Base-by-base conservation (phyloP, 2,888 invertebrate species). In the Nymphalis urticae region DNA sequence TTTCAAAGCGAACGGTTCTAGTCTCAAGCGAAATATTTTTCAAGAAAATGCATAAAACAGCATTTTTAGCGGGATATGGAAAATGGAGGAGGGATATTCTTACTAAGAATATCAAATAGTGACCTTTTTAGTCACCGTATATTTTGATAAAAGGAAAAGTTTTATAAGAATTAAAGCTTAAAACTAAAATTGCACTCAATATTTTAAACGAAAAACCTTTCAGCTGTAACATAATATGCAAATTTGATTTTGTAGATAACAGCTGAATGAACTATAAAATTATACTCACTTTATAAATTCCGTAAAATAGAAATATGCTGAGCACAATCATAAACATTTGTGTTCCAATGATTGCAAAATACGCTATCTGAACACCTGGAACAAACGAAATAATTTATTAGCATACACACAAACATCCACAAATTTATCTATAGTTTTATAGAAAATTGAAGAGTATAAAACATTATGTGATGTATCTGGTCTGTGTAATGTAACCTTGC, bases 341-440 rank as follows among this genome's bases (percentile, higher is more conserved):
- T 61, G 96, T 96, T 82, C 95, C 96, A 86, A 96, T 96, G 79
- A 96, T 96, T 79, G 96, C 95, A 79, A 95, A 93, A 88, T 96
- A 96, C 75, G 96, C 96, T 88, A 96, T 96, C 93, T 96, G 96
- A 80, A 96, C 96, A 90, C 96, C 96, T 96, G 94, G 61, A 95
- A 95, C 88, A 87, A 90, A 77, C 75, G 74, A 80, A 74, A 24
- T 21, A 19, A 17, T 42, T 42, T 42, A 42, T 42, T 42, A 42
- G 42, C 42, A 42, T 10, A 42, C 42, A 36, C 36, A 42, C 0
- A 4, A 4, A 0, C 13, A 42, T 42, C 3, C 13, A 42, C 13
- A 42, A 42, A 42, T 42, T 13, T 42, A 42, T 42, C 36, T 42
- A 13, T 42, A 42, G 42, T 13, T 4, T 42, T 42, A 42, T 42